Evolutionary conservation across 1,140 invertebrate species (phyloP).

Genomic region (Nephila pilipes): DNA sequence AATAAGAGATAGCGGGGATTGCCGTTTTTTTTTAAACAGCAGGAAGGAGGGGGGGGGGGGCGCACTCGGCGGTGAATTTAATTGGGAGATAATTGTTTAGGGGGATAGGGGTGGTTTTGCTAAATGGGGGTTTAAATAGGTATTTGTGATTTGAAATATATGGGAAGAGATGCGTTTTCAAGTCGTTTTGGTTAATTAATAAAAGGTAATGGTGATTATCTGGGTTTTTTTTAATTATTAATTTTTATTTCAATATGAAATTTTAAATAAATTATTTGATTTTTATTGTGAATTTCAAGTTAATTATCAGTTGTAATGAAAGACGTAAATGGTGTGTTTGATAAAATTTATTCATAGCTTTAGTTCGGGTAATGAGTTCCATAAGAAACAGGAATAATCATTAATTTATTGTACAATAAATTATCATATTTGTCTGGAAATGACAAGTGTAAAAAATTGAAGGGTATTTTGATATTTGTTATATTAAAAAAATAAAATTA

Average conservation of each 20-base stretch:
- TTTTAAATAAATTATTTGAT: background rate
- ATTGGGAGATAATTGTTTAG: constrained; percentile 26
- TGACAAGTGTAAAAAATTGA: no score
- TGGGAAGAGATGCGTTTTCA: background rate
- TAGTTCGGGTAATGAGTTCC: no score
- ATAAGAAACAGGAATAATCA: no score
- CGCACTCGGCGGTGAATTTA: background rate
- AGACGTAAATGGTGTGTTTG: no score
- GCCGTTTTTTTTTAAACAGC: constrained; percentile 50
- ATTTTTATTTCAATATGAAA: background rate
- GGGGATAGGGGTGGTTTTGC: background rate
- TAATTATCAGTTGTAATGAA: background rate
- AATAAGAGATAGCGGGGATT: constrained; percentile 39
- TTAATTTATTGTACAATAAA: no score
- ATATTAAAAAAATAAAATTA: no score
- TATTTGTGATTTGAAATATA: background rate
- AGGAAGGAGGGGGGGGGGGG: background rate
- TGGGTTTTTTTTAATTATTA: background rate
- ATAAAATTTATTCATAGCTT: no score
- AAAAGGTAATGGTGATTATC: background rate
- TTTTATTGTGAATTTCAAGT: background rate
- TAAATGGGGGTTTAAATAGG: background rate
- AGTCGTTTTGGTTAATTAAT: background rate
- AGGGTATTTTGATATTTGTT: no score
- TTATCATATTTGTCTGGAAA: no score